Evolutionary conservation across 1,140 invertebrate species (phyloP).

Genomic region (Pygmarrhopalites habei): DNA sequence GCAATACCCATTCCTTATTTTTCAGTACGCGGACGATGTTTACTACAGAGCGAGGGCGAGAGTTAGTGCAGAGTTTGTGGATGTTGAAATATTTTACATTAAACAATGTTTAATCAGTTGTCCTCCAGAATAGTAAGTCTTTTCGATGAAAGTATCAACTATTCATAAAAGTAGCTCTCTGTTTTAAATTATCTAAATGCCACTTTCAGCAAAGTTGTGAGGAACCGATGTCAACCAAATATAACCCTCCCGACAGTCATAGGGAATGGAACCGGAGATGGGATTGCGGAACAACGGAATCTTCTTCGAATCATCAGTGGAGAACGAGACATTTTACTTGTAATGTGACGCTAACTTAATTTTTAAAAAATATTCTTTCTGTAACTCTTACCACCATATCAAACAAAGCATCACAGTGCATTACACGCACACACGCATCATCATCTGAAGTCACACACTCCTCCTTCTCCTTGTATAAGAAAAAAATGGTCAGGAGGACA

Average conservation of each 20-base stretch:
- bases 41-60: constrained; percentile 28
- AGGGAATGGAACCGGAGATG: not conserved
- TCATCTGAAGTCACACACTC: no score
- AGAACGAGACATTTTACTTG: constrained; percentile 3
- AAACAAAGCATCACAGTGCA: no score
- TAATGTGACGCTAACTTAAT: no score
- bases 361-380: no score
- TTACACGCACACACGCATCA: no score
- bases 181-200: not conserved
- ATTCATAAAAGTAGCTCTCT: not conserved
- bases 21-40: constrained; percentile 29
- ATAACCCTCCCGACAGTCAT: not conserved
- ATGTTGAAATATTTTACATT: constrained; percentile 22
- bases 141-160: no score
- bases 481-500: no score
- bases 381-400: constrained; percentile 11
- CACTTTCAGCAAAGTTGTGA: constrained; percentile 11
- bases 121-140: constrained; percentile 21
- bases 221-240: constrained; percentile 18
- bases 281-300: not conserved
- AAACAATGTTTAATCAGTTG: constrained; percentile 18
- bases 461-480: no score
- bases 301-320: constrained; percentile 8
- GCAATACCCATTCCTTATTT: constrained; percentile 45
- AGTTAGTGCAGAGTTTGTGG: constrained; percentile 26